phyloP scores from a whole-genome alignment of 1,140 invertebrate species.

The Heliconius hermathena region DNA sequence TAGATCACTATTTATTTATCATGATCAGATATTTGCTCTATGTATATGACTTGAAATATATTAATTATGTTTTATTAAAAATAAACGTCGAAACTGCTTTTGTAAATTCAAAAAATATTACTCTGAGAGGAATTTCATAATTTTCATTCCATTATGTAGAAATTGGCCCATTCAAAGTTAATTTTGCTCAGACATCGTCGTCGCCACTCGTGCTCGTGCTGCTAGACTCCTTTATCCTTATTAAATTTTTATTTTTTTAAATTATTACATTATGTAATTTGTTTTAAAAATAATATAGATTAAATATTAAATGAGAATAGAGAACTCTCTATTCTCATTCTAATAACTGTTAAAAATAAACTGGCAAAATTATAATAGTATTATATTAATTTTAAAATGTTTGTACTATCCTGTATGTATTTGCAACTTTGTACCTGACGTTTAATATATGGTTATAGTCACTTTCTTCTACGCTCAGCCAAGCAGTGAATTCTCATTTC shows the following conservation, averaged over 20 bases:
- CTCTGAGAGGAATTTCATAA: slow-evolving; percentile 17
- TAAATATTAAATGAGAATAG: neutral
- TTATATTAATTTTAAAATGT: neutral
- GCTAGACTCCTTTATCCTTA: slow-evolving; percentile 29
- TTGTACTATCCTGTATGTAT: neutral
- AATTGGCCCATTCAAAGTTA: slow-evolving; percentile 38
- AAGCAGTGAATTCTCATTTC: slow-evolving; percentile 56
- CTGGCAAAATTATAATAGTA: neutral
- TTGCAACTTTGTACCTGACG: neutral
- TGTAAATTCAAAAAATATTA: slow-evolving; percentile 20
- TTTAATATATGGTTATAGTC: slow-evolving; percentile 32
- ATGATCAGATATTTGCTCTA: no score
- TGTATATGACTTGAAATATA: no score
- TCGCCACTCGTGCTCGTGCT: slow-evolving; percentile 33
- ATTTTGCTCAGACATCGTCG: slow-evolving; percentile 37
- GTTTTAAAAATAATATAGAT: slow-evolving; percentile 6
- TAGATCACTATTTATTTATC: no score
- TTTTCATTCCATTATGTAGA: slow-evolving; percentile 30
- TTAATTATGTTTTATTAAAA: no score
- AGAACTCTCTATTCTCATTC: no score
- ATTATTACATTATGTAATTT: neutral
- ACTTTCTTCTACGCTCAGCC: slow-evolving; percentile 54
- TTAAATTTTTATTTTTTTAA: slow-evolving; percentile 27
- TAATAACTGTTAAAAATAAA: neutral
- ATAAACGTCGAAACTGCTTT: neutral